Base-by-base conservation (phyloP, 2,113 vertebrate genomes). In the Bungarus multicinctus region DNA sequence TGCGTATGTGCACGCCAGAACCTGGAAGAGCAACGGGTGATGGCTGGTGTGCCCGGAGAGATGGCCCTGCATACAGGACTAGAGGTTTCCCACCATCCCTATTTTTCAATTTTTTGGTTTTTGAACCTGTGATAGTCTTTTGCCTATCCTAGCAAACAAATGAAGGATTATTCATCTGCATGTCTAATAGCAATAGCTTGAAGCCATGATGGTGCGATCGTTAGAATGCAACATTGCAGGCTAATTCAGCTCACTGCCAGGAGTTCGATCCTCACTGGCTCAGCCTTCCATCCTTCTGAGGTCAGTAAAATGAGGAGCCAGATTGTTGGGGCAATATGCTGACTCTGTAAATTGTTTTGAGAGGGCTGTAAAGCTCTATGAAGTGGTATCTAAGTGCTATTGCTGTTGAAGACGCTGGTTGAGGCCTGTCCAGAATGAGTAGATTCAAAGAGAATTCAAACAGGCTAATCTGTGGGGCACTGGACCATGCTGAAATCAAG, bases 401-500 rank as follows among this genome's bases (percentile, higher is more conserved):
- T 57, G 55, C 55, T 57, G 23, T 34, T 69, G 64, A 25, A 94
- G 57, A 88, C 91, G 93, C 93, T 94, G 92, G 95, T 94, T 96
- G 94, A 94, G 64, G 45, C 91, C 96, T 89, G 47, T 95, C 85
- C 89, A 93, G 95, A 94, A 12, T 92, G 43, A 94, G 89, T 87
- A 50, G 54, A 53, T n/a, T 52, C 20, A 90, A 88, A 43, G 89
- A 89, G 89, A 58, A 89, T 60, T 52, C 91, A 45, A 91, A 97
- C 93, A 94, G 93, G 94, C 74, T 94, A 96, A 94, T 93, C 94
- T 93, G 45, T 30, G 85, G 20, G 92, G 94, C 86, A 93, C n/a
- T 89, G 89, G 52, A 90, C 91, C 93, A 91, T 81, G 86, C 89
- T 92, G 94, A 95, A 95, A 92, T 96, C 93, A 94, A 39, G 92